phyloP scores from a whole-genome alignment of 2,888 invertebrate species.

The Hirtodrosophila duncani region DNA sequence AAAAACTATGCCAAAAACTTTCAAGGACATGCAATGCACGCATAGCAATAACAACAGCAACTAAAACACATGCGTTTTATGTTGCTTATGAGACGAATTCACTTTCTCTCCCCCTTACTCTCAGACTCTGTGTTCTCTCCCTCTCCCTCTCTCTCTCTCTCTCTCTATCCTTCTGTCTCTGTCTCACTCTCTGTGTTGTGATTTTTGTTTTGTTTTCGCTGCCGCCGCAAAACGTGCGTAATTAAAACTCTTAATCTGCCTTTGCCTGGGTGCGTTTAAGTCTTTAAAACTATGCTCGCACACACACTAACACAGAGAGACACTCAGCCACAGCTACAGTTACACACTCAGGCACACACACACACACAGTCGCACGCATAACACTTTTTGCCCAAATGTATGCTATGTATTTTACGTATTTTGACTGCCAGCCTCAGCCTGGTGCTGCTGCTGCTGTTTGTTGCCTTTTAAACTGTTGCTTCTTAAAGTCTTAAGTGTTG shows the following conservation, averaged over 20 bases:
- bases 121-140: slow-evolving; percentile 4
- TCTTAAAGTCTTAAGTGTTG: slow-evolving; percentile 14
- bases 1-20: slow-evolving; percentile 78
- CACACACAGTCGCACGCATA: too few relatives aligned
- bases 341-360: too few relatives aligned
- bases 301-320: slow-evolving; percentile 5
- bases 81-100: slow-evolving; percentile 36
- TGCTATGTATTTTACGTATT: too few relatives aligned
- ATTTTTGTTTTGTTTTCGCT: slow-evolving; percentile 45
- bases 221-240: slow-evolving; percentile 69
- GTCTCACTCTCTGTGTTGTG: slow-evolving; percentile 30
- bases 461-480: slow-evolving; percentile 52
- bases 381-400: too few relatives aligned
- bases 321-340: too few relatives aligned
- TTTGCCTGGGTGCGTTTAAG: slow-evolving; percentile 18
- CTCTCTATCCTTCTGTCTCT: not conserved
- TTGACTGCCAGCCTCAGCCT: too few relatives aligned
- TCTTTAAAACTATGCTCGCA: slow-evolving; percentile 8
- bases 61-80: slow-evolving; percentile 46
- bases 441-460: slow-evolving; percentile 10
- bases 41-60: slow-evolving; percentile 28
- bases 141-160: slow-evolving; percentile 4
- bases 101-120: slow-evolving; percentile 29
- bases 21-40: slow-evolving; percentile 75
- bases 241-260: slow-evolving; percentile 54